Base-by-base conservation (phyloP, 1,140 invertebrate species). In the Lepidurus apus region DNA sequence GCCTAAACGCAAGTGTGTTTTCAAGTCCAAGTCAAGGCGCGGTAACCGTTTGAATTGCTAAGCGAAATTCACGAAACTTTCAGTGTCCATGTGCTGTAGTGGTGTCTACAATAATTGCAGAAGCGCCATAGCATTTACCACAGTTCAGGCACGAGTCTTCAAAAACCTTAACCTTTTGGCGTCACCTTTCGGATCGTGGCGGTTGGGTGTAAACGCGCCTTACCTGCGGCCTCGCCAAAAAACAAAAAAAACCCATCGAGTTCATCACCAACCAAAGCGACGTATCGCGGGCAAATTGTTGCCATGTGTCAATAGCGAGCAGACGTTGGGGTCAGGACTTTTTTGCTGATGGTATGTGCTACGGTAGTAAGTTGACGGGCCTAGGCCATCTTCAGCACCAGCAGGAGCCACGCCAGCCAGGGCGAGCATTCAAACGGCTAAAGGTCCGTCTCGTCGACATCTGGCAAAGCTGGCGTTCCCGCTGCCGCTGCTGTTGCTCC, bases 401-500 rank as follows among this genome's bases (percentile, higher is more conserved):
- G 34, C 34, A 34, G 53, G 21, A 65, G 53, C 53, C 17, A 17
- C 53, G 21, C 17, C 53, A 65, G 53, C 45, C 10, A 47, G 45
- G 5, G 45, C 6, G 53, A 65, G 53, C 53, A 21, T 11, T 11
- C 17, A 13, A n/a, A 13, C 53, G 53, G 53, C 53, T 34, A 34
- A 65, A 65, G 53, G 53, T 65, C 53, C 53, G 53, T 21, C 53
- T 65, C 1, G 53, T 17, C 53, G 53, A 65, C 53, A 65, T 65
- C 53, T 65, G 53, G 53, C 53, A 65, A 65, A 65, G 53, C 53
- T 65, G 13, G 53, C 53, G 3, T 65, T 21, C 17, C 53, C 53
- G 53, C 53, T 65, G 53, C 53, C 21, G 53, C 6, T 65, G 53
- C 53, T 21, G 17, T 13, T 13, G 53, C 53, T 65, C 9, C 53